These are phyloP conservation scores for Acleris sparsana DNA, from an alignment of 2,888 invertebrate genomes.

Conservation along the genomic window DNA sequence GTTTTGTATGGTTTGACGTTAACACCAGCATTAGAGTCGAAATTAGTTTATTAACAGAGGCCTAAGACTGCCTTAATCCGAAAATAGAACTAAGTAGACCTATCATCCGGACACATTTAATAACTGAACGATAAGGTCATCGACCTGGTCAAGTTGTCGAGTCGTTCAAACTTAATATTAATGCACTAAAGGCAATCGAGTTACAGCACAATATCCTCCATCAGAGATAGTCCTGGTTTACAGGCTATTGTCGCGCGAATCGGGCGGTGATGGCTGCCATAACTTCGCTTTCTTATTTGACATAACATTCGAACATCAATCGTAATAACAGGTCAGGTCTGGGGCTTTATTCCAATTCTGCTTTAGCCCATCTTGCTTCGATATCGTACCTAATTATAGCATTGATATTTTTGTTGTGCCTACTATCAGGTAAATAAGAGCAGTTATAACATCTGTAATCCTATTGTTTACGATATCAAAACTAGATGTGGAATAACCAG, in stretches of 20 bases:
- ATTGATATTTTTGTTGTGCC: too few species aligned
- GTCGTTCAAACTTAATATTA: too few species aligned
- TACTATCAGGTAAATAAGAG: too few species aligned
- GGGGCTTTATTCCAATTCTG: too few species aligned
- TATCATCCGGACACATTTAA: not conserved
- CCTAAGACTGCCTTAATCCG: too few species aligned
- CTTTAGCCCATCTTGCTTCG: not conserved
- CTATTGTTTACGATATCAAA: too few species aligned
- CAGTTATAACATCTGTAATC: too few species aligned
- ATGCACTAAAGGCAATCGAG: conserved; percentile 43
- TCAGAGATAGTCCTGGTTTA: conserved; percentile 63
- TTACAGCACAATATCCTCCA: conserved; percentile 46
- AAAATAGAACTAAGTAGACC: too few species aligned
- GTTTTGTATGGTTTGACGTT: too few species aligned
- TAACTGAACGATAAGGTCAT: not conserved
- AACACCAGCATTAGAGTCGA: too few species aligned
- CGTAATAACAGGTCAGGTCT: conserved; percentile 2
- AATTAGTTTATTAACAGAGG: too few species aligned
- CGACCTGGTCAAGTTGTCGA: conserved; percentile 19
- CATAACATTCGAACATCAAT: conserved; percentile 23
- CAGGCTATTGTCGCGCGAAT: conserved; percentile 66
- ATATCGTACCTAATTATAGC: not conserved
- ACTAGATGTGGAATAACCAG: too few species aligned
- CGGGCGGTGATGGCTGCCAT: conserved; percentile 47
- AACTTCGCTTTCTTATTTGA: not conserved